phyloP scores from a whole-genome alignment of 1,140 invertebrate genomes.

The Phthorimaea operculella region DNA sequence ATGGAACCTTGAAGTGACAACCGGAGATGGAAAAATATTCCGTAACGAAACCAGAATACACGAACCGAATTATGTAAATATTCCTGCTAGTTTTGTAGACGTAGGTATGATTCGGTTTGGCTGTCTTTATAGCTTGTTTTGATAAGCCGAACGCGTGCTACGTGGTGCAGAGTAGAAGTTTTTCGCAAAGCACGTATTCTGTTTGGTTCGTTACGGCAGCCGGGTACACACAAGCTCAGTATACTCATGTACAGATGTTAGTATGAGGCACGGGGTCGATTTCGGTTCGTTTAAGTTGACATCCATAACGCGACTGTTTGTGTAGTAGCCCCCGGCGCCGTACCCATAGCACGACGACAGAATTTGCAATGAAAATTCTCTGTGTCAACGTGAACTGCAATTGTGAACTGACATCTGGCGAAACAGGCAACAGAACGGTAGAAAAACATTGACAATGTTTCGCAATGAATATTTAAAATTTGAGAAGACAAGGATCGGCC shows the following conservation, averaged over 20 bases:
- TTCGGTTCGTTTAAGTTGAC: constrained; percentile 67
- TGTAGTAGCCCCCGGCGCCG: constrained; percentile 40
- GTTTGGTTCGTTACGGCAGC: constrained; percentile 1
- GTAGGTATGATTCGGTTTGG: not conserved
- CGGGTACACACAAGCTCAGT: not conserved
- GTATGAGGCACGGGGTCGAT: constrained; percentile 31
- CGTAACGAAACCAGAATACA: no score
- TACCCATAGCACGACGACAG: constrained; percentile 51
- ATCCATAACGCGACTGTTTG: constrained; percentile 61
- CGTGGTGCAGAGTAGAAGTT: not conserved
- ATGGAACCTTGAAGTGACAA: no score
- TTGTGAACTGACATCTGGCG: constrained; percentile 41
- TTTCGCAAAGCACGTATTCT: not conserved
- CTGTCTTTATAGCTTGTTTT: not conserved
- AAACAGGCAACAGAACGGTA: not conserved
- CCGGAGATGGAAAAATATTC: no score
- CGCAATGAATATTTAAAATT: constrained; percentile 6
- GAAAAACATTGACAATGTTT: not conserved
- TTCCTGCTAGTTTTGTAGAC: no score
- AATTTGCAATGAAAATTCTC: constrained; percentile 67
- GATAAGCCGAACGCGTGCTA: not conserved
- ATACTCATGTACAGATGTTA: not conserved
- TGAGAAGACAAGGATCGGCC: not conserved
- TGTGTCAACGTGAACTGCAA: constrained; percentile 52
- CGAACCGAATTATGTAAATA: no score